Evolutionary conservation across 2,113 vertebrate species (phyloP), one percentile per base, ranked within the genome.

Genomic region (Vireo altiloquus): DNA sequence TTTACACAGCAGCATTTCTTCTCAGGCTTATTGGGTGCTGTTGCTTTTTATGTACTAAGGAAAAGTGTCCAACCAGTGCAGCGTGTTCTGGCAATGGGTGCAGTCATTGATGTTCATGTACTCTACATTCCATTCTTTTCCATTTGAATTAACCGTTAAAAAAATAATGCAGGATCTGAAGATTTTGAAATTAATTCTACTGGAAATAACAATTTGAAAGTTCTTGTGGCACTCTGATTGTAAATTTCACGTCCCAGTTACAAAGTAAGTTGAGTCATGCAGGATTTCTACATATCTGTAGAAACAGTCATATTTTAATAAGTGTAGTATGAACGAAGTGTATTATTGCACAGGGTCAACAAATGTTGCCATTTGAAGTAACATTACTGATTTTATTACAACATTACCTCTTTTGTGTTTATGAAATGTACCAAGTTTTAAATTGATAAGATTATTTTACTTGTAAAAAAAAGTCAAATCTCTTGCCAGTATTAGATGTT

Each of bases 1-100:
- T 98, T 98, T 98, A 98, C 97, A 98, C 98, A 98, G 97, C 98
- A 98, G 97, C 97, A 97, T 98, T 97, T 98, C 97, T 98, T 98
- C 98, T 98, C 98, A 98, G 98, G 98, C 98, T 98, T 97, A 97
- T 98, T 97, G 97, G 95, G 98, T 99, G 98, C 98, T 99, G 98
- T 98, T 98, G 97, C 97, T 98, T 98, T 95, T 97, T 97, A 87
- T 97, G 87, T 98, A 95, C 95, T 97, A 98, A 97, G 97, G 95
- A 93, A 97, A 97, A 97, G 96, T 98, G 98, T 98, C 97, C 97
- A 30, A 97, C 81, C 86, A 95, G 95, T 96, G 93, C 96, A 97
- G 97, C 37, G 22, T 97, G 92, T 98, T 97, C 94, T 96, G 95
- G 95, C 96, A 92, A 44, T 95, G 93, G 91, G 88, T 97, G 85